Conservation (phyloP, 2,113 vertebrate genomes). For the Tenrec ecaudatus region DNA sequence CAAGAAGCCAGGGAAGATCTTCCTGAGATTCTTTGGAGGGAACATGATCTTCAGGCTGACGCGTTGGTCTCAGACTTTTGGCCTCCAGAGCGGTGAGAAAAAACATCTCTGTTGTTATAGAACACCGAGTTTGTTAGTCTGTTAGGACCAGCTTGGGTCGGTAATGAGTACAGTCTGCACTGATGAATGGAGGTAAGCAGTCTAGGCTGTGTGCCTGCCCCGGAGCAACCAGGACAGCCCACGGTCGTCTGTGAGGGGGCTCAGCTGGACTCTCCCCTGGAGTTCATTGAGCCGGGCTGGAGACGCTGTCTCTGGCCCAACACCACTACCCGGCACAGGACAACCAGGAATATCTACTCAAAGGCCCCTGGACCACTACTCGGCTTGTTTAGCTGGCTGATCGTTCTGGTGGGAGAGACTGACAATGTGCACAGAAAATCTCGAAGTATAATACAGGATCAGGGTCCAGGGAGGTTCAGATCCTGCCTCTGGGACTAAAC, state of each 20-base stretch:
- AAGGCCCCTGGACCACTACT: too few relatives aligned
- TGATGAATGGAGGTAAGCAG: neutral
- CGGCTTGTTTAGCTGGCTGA: too few relatives aligned
- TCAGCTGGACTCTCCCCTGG: too few relatives aligned
- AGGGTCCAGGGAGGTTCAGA: neutral
- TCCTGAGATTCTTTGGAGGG: accelerated
- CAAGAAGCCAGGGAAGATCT: accelerated
- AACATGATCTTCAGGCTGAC: too few relatives aligned
- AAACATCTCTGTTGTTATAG: accelerated
- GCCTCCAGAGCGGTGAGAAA: neutral
- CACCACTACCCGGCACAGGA: too few relatives aligned
- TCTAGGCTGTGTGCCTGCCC: accelerated
- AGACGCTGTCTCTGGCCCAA: too few relatives aligned
- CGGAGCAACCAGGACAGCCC: neutral
- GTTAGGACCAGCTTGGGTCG: neutral
- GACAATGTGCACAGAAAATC: too few relatives aligned
- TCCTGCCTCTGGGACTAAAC: neutral
- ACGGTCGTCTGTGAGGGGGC: too few relatives aligned
- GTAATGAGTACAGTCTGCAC: neutral
- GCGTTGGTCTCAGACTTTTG: neutral
- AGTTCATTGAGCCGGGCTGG: neutral
- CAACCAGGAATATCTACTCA: too few relatives aligned
- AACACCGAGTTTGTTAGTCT: accelerated
- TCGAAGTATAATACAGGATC: too few relatives aligned
- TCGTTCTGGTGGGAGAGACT: too few relatives aligned